phyloP scores from a whole-genome alignment of 2,888 invertebrate species.

The Imbricaverruca yamaguchii region DNA sequence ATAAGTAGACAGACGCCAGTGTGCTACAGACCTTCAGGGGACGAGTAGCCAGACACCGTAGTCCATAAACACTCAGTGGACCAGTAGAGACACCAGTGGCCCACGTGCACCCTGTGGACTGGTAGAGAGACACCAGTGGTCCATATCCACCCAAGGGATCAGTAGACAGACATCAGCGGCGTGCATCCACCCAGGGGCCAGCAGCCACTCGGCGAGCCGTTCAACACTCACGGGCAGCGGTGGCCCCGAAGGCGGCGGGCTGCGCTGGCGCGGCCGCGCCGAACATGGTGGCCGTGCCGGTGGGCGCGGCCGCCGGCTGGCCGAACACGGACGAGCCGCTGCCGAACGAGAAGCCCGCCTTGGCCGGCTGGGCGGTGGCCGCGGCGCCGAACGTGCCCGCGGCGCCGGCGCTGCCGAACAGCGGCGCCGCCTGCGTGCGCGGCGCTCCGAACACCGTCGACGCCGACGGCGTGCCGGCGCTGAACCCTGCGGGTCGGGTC shows the following conservation, averaged over 20 bases:
- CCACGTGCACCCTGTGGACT: too few species aligned
- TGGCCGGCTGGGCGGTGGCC: slow-evolving; percentile 35
- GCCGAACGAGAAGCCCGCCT: slow-evolving; percentile 37
- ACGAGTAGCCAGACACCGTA: too few species aligned
- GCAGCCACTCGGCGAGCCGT: slow-evolving; percentile 29
- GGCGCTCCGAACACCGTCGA: slow-evolving; percentile 24
- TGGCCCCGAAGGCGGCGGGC: not conserved
- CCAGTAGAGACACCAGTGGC: too few species aligned
- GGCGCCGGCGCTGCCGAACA: slow-evolving; percentile 30
- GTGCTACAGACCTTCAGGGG: too few species aligned
- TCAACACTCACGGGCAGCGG: slow-evolving; percentile 36
- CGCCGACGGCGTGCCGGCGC: slow-evolving; percentile 32
- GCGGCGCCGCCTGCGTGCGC: slow-evolving; percentile 14
- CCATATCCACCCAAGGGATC: not conserved
- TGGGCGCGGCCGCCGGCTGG: slow-evolving; percentile 41
- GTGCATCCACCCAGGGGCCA: too few species aligned
- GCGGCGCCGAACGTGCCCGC: slow-evolving; percentile 31
- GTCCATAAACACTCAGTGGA: too few species aligned
- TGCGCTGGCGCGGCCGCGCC: slow-evolving; percentile 35
- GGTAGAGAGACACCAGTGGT: too few species aligned
- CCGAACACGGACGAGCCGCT: slow-evolving; percentile 45
- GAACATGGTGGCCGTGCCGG: slow-evolving; percentile 45
- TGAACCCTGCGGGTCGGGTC: slow-evolving; percentile 11
- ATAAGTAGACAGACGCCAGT: too few species aligned
- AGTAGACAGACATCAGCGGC: not conserved